Conservation (phyloP, 2,888 invertebrate species). For the Drosophila eohydei region DNA sequence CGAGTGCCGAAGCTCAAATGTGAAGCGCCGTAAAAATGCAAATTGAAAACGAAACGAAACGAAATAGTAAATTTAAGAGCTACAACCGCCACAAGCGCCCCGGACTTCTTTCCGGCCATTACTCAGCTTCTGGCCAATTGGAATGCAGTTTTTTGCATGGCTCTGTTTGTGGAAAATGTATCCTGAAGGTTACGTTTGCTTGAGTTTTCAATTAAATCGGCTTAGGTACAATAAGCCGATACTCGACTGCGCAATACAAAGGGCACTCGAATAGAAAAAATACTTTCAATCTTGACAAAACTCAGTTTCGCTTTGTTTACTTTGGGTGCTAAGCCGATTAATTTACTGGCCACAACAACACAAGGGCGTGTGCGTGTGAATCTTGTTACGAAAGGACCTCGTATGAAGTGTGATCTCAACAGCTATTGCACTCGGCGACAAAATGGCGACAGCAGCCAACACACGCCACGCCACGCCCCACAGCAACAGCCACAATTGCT, state of each 20-base stretch:
- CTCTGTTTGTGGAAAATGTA: slow-evolving; percentile 7
- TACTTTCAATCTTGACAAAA: slow-evolving; percentile 22
- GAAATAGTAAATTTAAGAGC: slow-evolving; percentile 70
- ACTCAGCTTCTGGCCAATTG: slow-evolving; percentile 21
- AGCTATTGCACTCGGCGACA: slow-evolving; percentile 70
- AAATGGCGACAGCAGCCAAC: slow-evolving; percentile 35
- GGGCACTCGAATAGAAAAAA: slow-evolving; percentile 12
- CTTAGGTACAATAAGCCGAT: slow-evolving; percentile 42
- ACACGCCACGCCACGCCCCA: slow-evolving; percentile 7
- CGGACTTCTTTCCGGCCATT: not conserved
- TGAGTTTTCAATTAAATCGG: slow-evolving; percentile 68
- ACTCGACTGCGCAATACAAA: slow-evolving; percentile 23
- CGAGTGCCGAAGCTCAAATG: slow-evolving; percentile 27
- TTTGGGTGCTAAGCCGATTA: slow-evolving; percentile 66
- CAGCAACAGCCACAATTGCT: slow-evolving; percentile 14
- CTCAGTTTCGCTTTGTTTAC: slow-evolving; percentile 19
- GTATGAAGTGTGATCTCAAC: slow-evolving; percentile 66
- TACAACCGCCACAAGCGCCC: not conserved
- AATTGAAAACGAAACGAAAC: slow-evolving; percentile 65
- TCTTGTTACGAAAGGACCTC: slow-evolving; percentile 27
- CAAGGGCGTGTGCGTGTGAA: slow-evolving; percentile 19
- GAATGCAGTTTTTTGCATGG: slow-evolving; percentile 29
- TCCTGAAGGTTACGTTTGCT: slow-evolving; percentile 18
- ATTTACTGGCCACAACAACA: slow-evolving; percentile 42
- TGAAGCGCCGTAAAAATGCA: slow-evolving; percentile 70